phyloP scores from a whole-genome alignment of 1,140 invertebrate species.

The Pararge aegeria region DNA sequence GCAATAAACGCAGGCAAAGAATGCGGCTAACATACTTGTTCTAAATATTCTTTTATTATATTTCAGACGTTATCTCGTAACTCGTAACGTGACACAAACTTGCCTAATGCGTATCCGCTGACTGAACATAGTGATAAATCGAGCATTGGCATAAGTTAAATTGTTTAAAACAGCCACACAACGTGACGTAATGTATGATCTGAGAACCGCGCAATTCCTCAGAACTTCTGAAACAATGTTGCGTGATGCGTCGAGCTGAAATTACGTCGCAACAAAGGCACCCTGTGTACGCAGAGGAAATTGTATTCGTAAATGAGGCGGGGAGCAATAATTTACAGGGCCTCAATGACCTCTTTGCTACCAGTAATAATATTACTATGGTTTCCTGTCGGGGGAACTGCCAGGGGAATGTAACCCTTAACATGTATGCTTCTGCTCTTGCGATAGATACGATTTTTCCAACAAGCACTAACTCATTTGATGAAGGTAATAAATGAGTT shows the following conservation, averaged over 20 bases:
- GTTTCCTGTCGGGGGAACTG: slow-evolving; percentile 35
- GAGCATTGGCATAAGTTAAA: not conserved
- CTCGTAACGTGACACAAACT: too few species aligned
- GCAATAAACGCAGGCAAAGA: too few species aligned
- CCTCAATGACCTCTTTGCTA: slow-evolving; percentile 56
- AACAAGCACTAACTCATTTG: slow-evolving; percentile 3
- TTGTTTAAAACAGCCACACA: not conserved
- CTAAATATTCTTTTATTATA: too few species aligned
- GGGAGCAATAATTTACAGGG: slow-evolving; percentile 55
- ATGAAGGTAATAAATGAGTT: slow-evolving; percentile 20
- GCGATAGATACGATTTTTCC: slow-evolving; percentile 9
- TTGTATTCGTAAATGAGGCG: slow-evolving; percentile 60
- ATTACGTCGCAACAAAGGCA: slow-evolving; percentile 40
- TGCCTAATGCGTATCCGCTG: too few species aligned
- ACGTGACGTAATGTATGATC: not conserved
- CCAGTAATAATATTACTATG: slow-evolving; percentile 55
- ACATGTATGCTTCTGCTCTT: not conserved
- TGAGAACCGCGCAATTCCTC: slow-evolving; percentile 5
- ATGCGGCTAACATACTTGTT: too few species aligned
- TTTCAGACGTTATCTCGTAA: too few species aligned
- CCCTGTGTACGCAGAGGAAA: slow-evolving; percentile 58
- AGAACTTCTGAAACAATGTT: slow-evolving; percentile 18
- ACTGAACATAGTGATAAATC: too few species aligned
- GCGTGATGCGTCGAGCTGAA: slow-evolving; percentile 18
- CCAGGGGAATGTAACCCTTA: slow-evolving; percentile 16